Evolutionary conservation across 2,797 vertebrate genomes (phyloP).

Genomic region (Microhierax caerulescens): DNA sequence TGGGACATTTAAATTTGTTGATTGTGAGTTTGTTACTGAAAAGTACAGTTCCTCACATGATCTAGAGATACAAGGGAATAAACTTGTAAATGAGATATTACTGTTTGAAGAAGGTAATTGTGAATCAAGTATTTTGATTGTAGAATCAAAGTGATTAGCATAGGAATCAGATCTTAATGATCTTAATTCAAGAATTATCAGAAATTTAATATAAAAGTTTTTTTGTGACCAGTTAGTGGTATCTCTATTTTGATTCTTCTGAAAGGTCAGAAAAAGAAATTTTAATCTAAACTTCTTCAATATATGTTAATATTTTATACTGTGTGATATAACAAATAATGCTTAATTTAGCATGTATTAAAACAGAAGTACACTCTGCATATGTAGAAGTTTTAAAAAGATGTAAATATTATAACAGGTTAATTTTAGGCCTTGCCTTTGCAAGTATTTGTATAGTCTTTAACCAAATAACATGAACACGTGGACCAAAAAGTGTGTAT

Average conservation of each 20-base stretch:
- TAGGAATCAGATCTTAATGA: neutral
- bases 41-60: accelerated
- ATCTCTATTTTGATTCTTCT: neutral
- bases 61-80: neutral
- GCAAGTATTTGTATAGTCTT: neutral
- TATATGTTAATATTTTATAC: neutral
- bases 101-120: neutral
- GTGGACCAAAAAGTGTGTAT: neutral
- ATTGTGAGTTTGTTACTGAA: neutral
- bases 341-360: neutral
- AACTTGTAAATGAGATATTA: neutral
- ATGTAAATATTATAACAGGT: neutral
- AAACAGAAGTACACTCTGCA: neutral
- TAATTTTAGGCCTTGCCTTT: neutral
- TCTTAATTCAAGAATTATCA: neutral
- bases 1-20: neutral
- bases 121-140: neutral
- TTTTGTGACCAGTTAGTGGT: neutral
- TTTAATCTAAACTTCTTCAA: neutral
- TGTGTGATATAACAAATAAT: neutral
- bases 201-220: neutral
- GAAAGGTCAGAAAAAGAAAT: neutral
- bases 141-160: neutral
- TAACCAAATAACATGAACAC: neutral
- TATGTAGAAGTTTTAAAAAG: neutral